Evolutionary conservation across 2,113 vertebrate genomes (phyloP).

Genomic region (Mustelus asterias): DNA sequence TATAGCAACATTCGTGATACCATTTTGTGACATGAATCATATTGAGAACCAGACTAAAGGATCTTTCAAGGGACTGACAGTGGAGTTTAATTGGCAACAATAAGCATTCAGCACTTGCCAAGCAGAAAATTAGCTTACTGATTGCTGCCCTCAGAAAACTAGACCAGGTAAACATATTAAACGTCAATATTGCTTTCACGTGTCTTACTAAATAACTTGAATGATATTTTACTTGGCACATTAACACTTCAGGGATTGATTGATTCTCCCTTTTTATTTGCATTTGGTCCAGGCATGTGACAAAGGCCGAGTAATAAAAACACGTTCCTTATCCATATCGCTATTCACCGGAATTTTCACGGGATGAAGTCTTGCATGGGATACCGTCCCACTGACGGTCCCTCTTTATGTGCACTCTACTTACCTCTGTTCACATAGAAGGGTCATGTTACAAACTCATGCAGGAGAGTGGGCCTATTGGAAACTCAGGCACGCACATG

Average conservation of each 20-base stretch:
- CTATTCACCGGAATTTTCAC: not conserved
- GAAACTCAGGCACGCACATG: not conserved
- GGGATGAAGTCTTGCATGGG: not conserved
- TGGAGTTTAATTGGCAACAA: not conserved
- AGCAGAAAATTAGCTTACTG: not conserved
- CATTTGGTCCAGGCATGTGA: not conserved
- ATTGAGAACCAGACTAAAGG: not conserved
- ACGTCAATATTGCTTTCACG: not conserved
- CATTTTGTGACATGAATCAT: not conserved
- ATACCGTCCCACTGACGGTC: not conserved
- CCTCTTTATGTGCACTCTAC: not conserved
- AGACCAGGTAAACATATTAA: not conserved
- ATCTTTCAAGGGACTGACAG: not conserved
- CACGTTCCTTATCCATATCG: not conserved
- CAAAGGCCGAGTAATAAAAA: not conserved
- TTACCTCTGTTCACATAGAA: not conserved
- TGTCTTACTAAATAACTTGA: not conserved
- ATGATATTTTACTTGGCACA: not conserved
- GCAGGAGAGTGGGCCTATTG: not conserved
- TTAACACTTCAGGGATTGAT: not conserved
- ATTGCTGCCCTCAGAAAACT: not conserved
- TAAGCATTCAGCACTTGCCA: not conserved
- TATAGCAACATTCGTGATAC: not conserved
- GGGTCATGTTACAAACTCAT: not conserved
- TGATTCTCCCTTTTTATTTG: not conserved